Evolutionary conservation across 2,113 vertebrate genomes (phyloP).

Genomic region (Brienomyrus longianalis): DNA sequence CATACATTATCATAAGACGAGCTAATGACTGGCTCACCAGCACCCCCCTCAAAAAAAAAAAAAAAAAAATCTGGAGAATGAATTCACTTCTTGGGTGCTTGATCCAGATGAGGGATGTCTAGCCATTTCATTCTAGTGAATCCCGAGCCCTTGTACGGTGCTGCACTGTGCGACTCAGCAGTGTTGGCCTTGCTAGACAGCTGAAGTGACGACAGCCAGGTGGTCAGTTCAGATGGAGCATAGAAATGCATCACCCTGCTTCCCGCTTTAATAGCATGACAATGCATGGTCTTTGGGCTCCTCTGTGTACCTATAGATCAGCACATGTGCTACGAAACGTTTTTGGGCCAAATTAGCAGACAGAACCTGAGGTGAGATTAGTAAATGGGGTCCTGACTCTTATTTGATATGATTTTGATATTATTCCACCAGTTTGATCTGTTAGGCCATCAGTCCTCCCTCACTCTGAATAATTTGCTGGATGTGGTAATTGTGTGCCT

Average conservation of each 20-base stretch:
- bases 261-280: background rate
- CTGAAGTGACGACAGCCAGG: background rate
- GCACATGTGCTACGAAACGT: constrained; percentile 33
- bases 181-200: background rate
- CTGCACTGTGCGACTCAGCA: background rate
- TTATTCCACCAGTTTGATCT: background rate
- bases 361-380: constrained; percentile 25
- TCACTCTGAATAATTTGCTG: background rate
- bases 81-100: background rate
- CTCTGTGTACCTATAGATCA: constrained; percentile 21
- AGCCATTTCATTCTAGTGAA: background rate
- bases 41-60: background rate
- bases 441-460: background rate
- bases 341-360: constrained; percentile 29
- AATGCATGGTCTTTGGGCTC: too few species aligned
- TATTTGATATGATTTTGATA: background rate
- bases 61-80: background rate
- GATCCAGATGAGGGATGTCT: background rate
- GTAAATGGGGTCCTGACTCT: background rate
- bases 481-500: background rate
- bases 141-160: background rate
- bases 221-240: background rate
- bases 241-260: too few species aligned
- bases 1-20: background rate
- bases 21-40: background rate